These are phyloP conservation scores for Betta splendens DNA, from an alignment of 2,797 vertebrate genomes.

Conservation along the genomic window DNA sequence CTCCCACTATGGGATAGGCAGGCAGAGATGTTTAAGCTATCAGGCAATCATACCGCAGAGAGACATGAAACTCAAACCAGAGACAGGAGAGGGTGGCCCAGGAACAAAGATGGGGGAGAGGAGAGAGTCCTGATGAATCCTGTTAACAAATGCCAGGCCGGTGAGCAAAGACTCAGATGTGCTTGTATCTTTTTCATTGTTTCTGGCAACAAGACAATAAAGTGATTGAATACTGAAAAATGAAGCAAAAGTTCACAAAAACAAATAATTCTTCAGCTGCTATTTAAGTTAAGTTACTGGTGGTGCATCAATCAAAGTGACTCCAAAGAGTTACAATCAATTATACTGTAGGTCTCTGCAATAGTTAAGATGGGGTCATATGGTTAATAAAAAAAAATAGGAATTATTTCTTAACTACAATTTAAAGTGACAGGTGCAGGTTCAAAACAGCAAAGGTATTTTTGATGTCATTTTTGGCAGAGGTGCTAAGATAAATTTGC, in stretches of 20 bases:
- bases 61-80: slow-evolving; percentile 83
- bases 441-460: slow-evolving; percentile 29
- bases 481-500: slow-evolving; percentile 32
- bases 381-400: slow-evolving; percentile 16
- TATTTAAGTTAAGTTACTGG: slow-evolving; percentile 55
- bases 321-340: slow-evolving; percentile 36
- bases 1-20: slow-evolving; percentile 70
- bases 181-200: slow-evolving; percentile 60
- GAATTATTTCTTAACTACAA: slow-evolving; percentile 7
- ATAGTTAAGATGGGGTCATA: slow-evolving; percentile 28
- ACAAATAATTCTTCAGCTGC: slow-evolving; percentile 51
- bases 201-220: slow-evolving; percentile 41
- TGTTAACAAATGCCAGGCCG: slow-evolving; percentile 70
- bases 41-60: slow-evolving; percentile 79
- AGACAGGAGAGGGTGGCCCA: slow-evolving; percentile 61
- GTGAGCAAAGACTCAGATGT: slow-evolving; percentile 54
- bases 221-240: slow-evolving; percentile 56
- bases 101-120: slow-evolving; percentile 62
- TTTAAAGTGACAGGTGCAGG: slow-evolving; percentile 34
- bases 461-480: slow-evolving; percentile 33
- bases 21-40: slow-evolving; percentile 80
- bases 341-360: slow-evolving; percentile 24
- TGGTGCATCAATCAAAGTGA: slow-evolving; percentile 49
- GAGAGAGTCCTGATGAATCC: slow-evolving; percentile 54
- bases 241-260: slow-evolving; percentile 47